A percentile compares a stretch with the other conserved stretches of the same genome.
phyloP scores from a whole-genome alignment of 2,888 invertebrate species.

The Tipula helvola region DNA sequence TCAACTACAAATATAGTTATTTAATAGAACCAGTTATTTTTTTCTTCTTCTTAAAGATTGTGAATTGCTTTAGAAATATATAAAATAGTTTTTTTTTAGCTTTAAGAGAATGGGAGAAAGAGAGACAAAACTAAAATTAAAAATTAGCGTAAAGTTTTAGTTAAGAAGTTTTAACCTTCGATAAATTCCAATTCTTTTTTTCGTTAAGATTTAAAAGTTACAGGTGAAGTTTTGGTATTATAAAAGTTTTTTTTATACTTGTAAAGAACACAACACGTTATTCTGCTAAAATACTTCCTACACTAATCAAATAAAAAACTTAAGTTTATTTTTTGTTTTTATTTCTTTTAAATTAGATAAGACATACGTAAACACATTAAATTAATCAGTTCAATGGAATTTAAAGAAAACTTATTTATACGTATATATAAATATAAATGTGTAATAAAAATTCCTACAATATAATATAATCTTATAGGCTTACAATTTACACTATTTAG shows the following conservation, averaged over 20 bases:
- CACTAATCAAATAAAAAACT: neutral
- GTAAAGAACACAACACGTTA: neutral
- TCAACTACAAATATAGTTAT: conserved; percentile 4
- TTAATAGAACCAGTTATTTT: neutral
- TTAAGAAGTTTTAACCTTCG: conserved; percentile 4
- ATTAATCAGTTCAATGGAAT: conserved; percentile 4
- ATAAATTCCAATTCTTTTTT: neutral
- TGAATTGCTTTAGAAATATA: neutral
- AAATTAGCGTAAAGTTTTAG: neutral
- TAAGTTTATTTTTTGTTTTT: neutral
- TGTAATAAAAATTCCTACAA: neutral
- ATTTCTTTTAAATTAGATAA: neutral
- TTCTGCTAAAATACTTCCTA: neutral
- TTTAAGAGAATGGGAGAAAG: neutral
- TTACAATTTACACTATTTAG: neutral
- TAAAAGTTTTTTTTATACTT: neutral
- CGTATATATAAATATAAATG: neutral
- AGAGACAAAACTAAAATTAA: neutral
- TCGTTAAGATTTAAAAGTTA: neutral
- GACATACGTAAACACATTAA: neutral
- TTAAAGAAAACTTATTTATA: neutral
- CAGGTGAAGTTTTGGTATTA: neutral
- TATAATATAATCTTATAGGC: neutral
- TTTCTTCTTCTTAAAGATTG: neutral
- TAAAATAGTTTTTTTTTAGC: neutral